Conservation (phyloP, 2,797 vertebrate genomes). For the Buphagus erythrorhynchus region DNA sequence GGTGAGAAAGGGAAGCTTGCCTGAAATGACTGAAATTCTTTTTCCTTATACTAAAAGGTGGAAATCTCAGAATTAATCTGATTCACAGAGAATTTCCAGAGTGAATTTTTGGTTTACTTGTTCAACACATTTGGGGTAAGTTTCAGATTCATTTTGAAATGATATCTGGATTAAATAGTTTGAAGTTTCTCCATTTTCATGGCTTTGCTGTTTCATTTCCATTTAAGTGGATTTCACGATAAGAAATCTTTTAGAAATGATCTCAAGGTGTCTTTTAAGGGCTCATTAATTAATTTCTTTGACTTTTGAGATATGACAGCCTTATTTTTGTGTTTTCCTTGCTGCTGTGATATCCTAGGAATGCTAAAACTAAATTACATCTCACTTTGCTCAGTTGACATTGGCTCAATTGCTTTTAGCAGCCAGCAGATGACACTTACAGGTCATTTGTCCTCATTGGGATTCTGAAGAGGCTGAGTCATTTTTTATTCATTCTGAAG, state of each 20-base stretch:
- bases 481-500: neutral
- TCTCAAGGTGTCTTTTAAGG: neutral
- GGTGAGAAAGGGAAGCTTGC: neutral
- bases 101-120: neutral
- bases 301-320: neutral
- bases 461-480: conserved; percentile 12
- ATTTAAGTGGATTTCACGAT: neutral
- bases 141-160: neutral
- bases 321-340: neutral
- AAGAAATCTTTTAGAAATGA: neutral
- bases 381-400: neutral
- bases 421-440: neutral
- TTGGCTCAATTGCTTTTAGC: neutral
- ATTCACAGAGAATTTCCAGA: neutral
- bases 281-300: neutral
- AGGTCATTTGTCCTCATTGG: neutral
- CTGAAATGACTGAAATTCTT: neutral
- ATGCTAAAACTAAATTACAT: neutral
- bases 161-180: neutral
- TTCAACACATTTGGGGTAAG: neutral
- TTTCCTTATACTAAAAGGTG: neutral
- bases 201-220: neutral
- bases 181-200: neutral
- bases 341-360: neutral
- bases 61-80: neutral